Conservation (phyloP, 2,888 invertebrate genomes). For the Rutpela maculata region DNA sequence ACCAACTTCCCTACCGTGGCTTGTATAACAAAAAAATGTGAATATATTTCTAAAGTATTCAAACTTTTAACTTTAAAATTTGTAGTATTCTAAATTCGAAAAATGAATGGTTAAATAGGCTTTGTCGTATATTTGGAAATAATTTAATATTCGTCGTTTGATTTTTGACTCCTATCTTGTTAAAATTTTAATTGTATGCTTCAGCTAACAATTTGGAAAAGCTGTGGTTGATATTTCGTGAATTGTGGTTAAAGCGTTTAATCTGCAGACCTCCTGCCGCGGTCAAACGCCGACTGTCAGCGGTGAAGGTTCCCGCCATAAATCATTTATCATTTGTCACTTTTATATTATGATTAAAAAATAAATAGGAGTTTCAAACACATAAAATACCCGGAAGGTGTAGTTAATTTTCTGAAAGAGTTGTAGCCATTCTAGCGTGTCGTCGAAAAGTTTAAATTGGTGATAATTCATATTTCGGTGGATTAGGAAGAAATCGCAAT, state of each 20-base stretch:
- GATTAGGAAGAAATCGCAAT: constrained; percentile 67
- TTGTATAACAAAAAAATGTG: too few relatives aligned
- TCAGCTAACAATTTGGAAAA: neutral
- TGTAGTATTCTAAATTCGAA: too few relatives aligned
- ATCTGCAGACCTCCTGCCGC: neutral
- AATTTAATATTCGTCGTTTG: too few relatives aligned
- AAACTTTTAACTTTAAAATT: too few relatives aligned
- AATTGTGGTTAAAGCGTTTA: neutral
- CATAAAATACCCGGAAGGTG: constrained; percentile 10
- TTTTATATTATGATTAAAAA: constrained; percentile 22
- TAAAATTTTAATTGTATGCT: too few relatives aligned
- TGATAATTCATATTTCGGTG: constrained; percentile 69
- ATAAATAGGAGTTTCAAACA: constrained; percentile 8
- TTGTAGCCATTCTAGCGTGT: constrained; percentile 28
- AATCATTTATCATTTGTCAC: constrained; percentile 5
- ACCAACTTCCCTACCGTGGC: too few relatives aligned
- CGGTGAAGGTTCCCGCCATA: neutral
- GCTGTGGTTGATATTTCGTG: neutral
- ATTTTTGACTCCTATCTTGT: too few relatives aligned
- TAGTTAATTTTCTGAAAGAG: constrained; percentile 27
- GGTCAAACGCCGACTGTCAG: neutral
- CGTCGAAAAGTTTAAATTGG: constrained; percentile 70
- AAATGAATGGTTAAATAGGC: too few relatives aligned
- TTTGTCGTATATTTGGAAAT: too few relatives aligned
- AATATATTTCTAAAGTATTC: too few relatives aligned